Evolutionary conservation across 2,888 invertebrate species (phyloP).

Genomic region (Prionchulus punctatus): DNA sequence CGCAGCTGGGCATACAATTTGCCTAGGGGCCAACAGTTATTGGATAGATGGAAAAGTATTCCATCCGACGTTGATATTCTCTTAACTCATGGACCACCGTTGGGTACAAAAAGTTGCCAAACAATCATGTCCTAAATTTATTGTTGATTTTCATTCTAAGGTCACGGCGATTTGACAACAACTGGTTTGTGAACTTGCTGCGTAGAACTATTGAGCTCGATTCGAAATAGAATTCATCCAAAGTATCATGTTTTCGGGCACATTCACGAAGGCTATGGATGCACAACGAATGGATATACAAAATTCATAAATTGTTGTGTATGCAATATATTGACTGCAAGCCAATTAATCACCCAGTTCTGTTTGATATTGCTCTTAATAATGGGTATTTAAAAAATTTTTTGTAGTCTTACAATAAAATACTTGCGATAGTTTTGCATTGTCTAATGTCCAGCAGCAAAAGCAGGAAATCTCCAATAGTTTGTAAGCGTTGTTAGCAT

Average conservation of each 20-base stretch:
- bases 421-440: too few relatives aligned
- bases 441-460: too few relatives aligned
- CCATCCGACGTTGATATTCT: slow-evolving; percentile 57
- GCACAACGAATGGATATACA: slow-evolving; percentile 62
- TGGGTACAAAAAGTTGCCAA: too few relatives aligned
- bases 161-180: slow-evolving; percentile 59
- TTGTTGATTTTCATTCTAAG: too few relatives aligned
- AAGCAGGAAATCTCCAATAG: too few relatives aligned
- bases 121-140: too few relatives aligned
- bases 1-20: slow-evolving; percentile 72
- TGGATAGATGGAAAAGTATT: slow-evolving; percentile 63
- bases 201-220: slow-evolving; percentile 55
- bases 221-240: slow-evolving; percentile 56
- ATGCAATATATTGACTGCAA: slow-evolving; percentile 58
- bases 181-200: slow-evolving; percentile 60
- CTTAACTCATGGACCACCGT: slow-evolving; percentile 63
- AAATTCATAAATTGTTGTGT: slow-evolving; percentile 66
- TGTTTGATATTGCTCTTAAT: slow-evolving; percentile 50
- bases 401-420: too few relatives aligned
- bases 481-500: too few relatives aligned
- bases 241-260: slow-evolving; percentile 72
- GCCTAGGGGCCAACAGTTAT: slow-evolving; percentile 49
- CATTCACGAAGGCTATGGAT: slow-evolving; percentile 69
- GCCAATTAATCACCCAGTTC: slow-evolving; percentile 57
- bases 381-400: slow-evolving; percentile 22